phyloP scores from a whole-genome alignment of 2,113 vertebrate genomes.

The Catagonus wagneri region DNA sequence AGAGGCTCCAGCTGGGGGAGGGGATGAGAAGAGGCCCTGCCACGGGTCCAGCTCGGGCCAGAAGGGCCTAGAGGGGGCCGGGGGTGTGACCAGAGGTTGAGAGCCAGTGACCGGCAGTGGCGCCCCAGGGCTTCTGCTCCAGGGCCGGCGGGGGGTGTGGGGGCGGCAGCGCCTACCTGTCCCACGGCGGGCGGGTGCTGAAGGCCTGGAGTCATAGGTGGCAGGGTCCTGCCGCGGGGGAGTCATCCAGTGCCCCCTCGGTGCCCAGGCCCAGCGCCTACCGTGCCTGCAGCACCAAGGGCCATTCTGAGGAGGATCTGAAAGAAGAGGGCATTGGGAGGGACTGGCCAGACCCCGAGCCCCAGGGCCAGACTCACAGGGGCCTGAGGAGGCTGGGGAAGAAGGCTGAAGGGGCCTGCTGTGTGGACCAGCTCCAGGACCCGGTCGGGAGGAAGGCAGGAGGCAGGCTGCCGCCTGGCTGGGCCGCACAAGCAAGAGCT shows the following conservation, averaged over 20 bases:
- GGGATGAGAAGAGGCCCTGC: not conserved
- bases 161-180: constrained; percentile 73
- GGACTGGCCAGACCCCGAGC: not conserved
- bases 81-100: not conserved
- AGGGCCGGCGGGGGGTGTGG: not conserved
- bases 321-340: constrained; percentile 73
- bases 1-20: not conserved
- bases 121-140: not conserved
- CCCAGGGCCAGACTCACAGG: not conserved
- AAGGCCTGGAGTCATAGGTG: constrained; percentile 81
- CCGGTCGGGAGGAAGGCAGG: not conserved
- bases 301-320: constrained; percentile 79
- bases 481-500: not conserved
- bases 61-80: not conserved
- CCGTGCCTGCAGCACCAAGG: constrained; percentile 59
- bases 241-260: constrained; percentile 78
- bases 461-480: not conserved
- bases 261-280: constrained; percentile 61
- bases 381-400: not conserved
- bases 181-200: constrained; percentile 79
- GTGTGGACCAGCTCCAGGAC: not conserved
- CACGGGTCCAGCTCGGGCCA: not conserved
- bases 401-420: not conserved
- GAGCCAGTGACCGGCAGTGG: not conserved
- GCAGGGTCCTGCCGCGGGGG: constrained; percentile 61